phyloP scores from a whole-genome alignment of 2,797 vertebrate species.

The Chaunax sp. region DNA sequence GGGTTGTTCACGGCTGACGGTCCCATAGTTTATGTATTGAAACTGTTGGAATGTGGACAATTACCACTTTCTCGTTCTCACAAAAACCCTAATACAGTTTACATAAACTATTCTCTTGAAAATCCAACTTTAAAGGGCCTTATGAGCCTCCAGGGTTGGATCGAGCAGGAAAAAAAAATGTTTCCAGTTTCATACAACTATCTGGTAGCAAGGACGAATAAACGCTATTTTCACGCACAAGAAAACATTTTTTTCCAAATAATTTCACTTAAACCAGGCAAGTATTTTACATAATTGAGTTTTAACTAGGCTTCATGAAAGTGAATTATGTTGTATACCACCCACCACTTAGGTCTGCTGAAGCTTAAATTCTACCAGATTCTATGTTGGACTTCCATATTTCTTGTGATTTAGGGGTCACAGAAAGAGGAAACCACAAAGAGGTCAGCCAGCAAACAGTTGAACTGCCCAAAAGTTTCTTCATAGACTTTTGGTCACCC shows the following conservation, averaged over 20 bases:
- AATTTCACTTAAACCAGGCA: conserved; percentile 53
- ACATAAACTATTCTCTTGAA: conserved; percentile 83
- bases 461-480: conserved; percentile 48
- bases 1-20: conserved; percentile 85
- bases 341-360: conserved; percentile 71
- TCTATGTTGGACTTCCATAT: conserved; percentile 58
- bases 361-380: conserved; percentile 76
- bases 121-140: conserved; percentile 76
- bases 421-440: conserved; percentile 73
- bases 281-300: conserved; percentile 64
- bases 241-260: conserved; percentile 30
- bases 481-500: conserved; percentile 27
- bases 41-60: conserved; percentile 93
- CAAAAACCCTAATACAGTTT: conserved; percentile 79
- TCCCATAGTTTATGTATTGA: conserved; percentile 91
- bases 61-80: conserved; percentile 92
- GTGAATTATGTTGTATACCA: conserved; percentile 63
- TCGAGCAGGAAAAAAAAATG: conserved; percentile 51
- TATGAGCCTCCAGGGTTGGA: conserved; percentile 68
- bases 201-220: conserved; percentile 64
- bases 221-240: conserved; percentile 38
- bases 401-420: conserved; percentile 75
- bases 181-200: conserved; percentile 50
- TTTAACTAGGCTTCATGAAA: conserved; percentile 67
- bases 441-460: conserved; percentile 74